phyloP scores from a whole-genome alignment of 2,113 vertebrate genomes.

The Crypturellus undulatus region DNA sequence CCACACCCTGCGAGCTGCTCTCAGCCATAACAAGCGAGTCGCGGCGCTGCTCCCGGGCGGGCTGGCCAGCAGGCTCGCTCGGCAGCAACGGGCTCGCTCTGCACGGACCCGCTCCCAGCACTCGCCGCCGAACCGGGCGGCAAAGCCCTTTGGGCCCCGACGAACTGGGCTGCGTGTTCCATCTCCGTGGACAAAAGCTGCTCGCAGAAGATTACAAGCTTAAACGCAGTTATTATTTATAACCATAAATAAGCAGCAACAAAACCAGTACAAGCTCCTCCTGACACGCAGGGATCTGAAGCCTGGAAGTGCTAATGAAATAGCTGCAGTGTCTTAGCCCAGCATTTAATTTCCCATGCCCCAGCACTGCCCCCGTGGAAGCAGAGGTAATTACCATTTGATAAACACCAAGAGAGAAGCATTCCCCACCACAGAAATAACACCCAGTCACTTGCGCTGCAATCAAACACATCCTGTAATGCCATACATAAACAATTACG shows the following conservation, averaged over 20 bases:
- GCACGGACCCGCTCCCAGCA: too few relatives aligned
- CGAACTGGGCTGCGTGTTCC: not conserved
- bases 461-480: conserved; percentile 18
- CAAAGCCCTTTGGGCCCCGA: not conserved
- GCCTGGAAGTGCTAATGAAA: not conserved
- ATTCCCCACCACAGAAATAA: not conserved
- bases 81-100: fast-evolving
- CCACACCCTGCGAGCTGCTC: not conserved
- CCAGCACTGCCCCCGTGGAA: not conserved
- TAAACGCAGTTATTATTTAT: not conserved
- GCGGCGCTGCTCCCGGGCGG: not conserved
- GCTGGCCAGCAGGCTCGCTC: too few relatives aligned
- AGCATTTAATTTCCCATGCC: not conserved
- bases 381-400: not conserved
- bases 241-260: not conserved
- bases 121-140: not conserved
- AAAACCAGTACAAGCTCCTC: not conserved
- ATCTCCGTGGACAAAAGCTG: not conserved
- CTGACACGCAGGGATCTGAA: not conserved
- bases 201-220: not conserved
- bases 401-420: not conserved
- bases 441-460: not conserved
- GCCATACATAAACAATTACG: not conserved
- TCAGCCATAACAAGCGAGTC: not conserved
- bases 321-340: not conserved